Conservation (phyloP, 2,888 invertebrate genomes). For the Prosapia bicincta region DNA sequence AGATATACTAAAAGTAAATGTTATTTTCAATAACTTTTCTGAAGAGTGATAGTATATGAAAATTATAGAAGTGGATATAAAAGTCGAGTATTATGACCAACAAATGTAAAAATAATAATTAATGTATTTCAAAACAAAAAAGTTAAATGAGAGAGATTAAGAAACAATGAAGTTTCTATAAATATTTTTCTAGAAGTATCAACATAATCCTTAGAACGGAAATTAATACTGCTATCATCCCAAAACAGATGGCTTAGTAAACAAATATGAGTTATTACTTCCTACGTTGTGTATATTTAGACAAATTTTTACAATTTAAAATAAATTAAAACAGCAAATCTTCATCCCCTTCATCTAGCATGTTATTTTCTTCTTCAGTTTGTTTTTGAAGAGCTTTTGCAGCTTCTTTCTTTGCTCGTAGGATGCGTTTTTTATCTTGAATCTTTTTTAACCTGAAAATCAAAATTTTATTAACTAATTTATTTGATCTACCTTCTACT, state of each 20-base stretch:
- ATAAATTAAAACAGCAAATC: constrained; percentile 77
- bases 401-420: constrained; percentile 67
- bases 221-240: not conserved
- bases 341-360: constrained; percentile 85
- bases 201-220: not conserved
- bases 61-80: no score
- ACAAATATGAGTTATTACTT: not conserved
- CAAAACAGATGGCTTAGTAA: not conserved
- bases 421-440: constrained; percentile 92
- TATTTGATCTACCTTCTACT: no score
- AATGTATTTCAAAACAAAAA: no score
- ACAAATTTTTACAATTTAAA: not conserved
- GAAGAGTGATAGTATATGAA: no score
- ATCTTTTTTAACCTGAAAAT: constrained; percentile 75
- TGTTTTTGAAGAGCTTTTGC: constrained; percentile 49
- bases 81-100: no score
- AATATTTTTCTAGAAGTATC: no score
- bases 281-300: not conserved
- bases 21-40: no score
- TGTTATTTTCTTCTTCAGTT: constrained; percentile 55
- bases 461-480: not conserved
- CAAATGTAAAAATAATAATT: no score
- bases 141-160: no score
- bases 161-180: no score
- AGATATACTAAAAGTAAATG: no score